A percentile compares a stretch with the other conserved stretches of the same genome.
Evolutionary conservation across 2,888 invertebrate genomes (phyloP).

Genomic region (Bellardia bayeri): DNA sequence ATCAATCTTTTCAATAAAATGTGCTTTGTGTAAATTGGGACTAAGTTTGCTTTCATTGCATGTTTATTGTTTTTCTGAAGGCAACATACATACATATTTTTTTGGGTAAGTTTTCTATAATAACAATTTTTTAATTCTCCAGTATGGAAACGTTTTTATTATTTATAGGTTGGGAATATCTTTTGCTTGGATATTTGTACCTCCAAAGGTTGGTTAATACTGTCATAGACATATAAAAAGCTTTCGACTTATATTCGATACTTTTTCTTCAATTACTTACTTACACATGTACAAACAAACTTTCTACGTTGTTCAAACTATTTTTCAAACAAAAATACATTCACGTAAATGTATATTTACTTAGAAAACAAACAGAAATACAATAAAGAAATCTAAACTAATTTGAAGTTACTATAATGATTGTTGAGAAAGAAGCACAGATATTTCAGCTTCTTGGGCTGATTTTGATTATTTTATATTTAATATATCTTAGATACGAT

Average conservation of each 20-base stretch:
- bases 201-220: conserved; percentile 3
- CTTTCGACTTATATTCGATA: conserved; percentile 23
- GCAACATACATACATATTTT: too few relatives aligned
- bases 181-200: too few relatives aligned
- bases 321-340: conserved; percentile 13
- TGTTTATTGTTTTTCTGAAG: too few relatives aligned
- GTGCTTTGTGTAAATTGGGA: too few relatives aligned
- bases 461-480: background rate
- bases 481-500: background rate
- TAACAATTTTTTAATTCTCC: too few relatives aligned
- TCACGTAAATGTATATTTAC: conserved; percentile 26
- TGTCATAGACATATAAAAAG: background rate
- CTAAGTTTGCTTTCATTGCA: too few relatives aligned
- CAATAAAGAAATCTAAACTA: conserved; percentile 46
- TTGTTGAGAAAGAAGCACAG: background rate
- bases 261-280: background rate
- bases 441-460: background rate
- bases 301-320: background rate
- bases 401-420: conserved; percentile 25
- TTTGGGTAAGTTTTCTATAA: too few relatives aligned
- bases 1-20: too few relatives aligned
- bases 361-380: conserved; percentile 10
- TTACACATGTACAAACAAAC: background rate
- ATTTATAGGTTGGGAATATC: too few relatives aligned
- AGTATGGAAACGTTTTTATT: too few relatives aligned